Evolutionary conservation across 1,140 invertebrate genomes (phyloP).

Genomic region (Triops cancriformis): DNA sequence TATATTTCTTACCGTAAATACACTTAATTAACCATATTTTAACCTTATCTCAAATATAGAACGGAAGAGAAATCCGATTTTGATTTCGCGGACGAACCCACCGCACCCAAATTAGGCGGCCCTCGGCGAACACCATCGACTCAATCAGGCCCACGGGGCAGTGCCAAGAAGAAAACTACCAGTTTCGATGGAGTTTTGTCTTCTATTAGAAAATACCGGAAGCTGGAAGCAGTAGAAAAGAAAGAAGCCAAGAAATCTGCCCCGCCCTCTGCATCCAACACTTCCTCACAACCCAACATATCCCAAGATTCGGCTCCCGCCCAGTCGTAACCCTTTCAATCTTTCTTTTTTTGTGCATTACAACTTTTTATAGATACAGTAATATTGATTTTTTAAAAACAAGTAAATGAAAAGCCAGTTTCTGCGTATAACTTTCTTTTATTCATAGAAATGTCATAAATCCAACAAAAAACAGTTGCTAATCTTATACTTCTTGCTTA

Average conservation of each 20-base stretch:
- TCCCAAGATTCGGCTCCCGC: background rate
- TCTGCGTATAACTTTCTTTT: background rate
- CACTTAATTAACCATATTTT: too few relatives aligned
- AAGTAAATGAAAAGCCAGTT: too few relatives aligned
- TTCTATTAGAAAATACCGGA: conserved; percentile 59
- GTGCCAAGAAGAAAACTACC: conserved; percentile 65
- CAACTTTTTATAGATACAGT: too few relatives aligned
- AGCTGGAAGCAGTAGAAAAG: conserved; percentile 50
- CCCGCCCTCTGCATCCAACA: background rate
- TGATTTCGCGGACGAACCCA: conserved; percentile 65
- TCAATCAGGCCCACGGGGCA: conserved; percentile 47
- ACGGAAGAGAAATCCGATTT: conserved; percentile 52
- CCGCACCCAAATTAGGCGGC: conserved; percentile 51
- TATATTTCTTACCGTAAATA: too few relatives aligned
- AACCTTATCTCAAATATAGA: background rate
- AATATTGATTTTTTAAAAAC: too few relatives aligned
- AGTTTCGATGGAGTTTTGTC: conserved; percentile 62
- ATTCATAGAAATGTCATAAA: conserved; percentile 13
- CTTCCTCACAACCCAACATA: background rate
- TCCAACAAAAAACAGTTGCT: background rate
- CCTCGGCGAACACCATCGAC: conserved; percentile 47
- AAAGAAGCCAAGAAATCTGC: background rate
- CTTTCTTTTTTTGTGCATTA: too few relatives aligned
- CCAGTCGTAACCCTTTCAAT: background rate
- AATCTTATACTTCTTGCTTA: background rate